A percentile compares a stretch with the other conserved stretches of the same genome.
Conservation (phyloP, 2,797 vertebrate genomes). For the Ceryle rudis region DNA sequence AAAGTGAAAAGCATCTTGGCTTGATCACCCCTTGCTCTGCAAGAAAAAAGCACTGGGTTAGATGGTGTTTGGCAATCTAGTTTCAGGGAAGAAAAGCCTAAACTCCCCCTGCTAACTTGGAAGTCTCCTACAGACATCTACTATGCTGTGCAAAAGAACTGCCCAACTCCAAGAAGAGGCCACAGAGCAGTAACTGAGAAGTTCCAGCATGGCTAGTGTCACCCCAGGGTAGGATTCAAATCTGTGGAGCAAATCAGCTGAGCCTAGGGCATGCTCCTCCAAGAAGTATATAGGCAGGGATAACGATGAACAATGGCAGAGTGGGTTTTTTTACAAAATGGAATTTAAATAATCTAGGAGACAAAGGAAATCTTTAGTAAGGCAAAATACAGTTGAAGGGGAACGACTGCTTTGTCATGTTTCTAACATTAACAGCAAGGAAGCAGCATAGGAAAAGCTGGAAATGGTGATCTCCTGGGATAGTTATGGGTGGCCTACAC, state of each 20-base stretch:
- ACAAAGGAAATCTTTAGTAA: not conserved
- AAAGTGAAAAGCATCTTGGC: not conserved
- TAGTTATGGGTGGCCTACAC: not conserved
- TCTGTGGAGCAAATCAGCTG: not conserved
- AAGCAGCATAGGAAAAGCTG: not conserved
- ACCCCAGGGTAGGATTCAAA: not conserved
- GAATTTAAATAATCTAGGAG: not conserved
- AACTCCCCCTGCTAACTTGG: not conserved
- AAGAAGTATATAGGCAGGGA: not conserved
- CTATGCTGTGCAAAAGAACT: not conserved
- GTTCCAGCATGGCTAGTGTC: not conserved
- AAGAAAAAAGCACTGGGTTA: not conserved
- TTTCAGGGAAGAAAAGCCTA: not conserved
- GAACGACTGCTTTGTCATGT: not conserved
- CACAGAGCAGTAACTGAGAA: not conserved
- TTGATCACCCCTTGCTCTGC: not conserved
- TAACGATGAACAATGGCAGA: not conserved
- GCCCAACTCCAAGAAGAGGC: accelerated
- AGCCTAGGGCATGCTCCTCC: not conserved
- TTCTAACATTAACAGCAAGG: not conserved
- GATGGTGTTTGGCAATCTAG: not conserved
- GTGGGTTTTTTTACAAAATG: not conserved
- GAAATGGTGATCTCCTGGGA: not conserved
- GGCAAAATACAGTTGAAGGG: not conserved
- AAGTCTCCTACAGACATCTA: not conserved